phyloP scores from a whole-genome alignment of 53 echinoderm and acorn worm genomes.

The Echinarachnius parma region DNA sequence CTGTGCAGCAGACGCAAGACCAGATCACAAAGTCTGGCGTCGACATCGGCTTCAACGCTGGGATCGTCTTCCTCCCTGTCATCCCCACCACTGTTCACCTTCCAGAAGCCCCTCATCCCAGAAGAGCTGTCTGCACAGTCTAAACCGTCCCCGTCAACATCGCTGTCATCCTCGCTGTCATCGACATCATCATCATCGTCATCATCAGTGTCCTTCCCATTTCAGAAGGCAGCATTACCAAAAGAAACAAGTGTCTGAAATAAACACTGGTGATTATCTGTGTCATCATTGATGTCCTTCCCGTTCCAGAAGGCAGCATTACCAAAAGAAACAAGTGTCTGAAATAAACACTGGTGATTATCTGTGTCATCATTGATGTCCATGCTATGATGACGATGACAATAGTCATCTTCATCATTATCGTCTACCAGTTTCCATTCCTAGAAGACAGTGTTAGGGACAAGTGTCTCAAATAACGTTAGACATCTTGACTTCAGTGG shows the following conservation, averaged over 20 bases:
- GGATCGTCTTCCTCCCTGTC: constrained; percentile 8
- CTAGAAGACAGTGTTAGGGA: constrained; percentile 32
- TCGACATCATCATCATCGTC: not conserved
- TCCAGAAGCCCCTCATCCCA: constrained; percentile 28
- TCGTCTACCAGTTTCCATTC: too few relatives aligned
- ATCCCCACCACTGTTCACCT: constrained; percentile 46
- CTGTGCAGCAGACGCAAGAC: constrained; percentile 38
- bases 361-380: not conserved
- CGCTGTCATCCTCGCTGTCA: not conserved
- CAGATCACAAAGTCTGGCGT: constrained; percentile 19
- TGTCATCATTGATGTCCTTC: constrained; percentile 8
- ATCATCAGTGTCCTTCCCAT: constrained; percentile 16
- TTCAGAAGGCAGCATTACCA: constrained; percentile 20
- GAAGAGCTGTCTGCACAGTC: not conserved
- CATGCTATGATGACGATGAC: too few relatives aligned
- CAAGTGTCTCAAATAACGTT: constrained; percentile 39
- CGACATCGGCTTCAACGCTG: constrained; percentile 29
- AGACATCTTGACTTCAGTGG: too few relatives aligned
- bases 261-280: not conserved
- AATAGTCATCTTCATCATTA: too few relatives aligned
- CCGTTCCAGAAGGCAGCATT: constrained; percentile 27
- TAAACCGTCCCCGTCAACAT: not conserved
- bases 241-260: constrained; percentile 55
- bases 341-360: not conserved
- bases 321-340: constrained; percentile 54